These are phyloP conservation scores for Macropodus opercularis DNA, from an alignment of 2,797 vertebrate genomes.

Conservation along the genomic window DNA sequence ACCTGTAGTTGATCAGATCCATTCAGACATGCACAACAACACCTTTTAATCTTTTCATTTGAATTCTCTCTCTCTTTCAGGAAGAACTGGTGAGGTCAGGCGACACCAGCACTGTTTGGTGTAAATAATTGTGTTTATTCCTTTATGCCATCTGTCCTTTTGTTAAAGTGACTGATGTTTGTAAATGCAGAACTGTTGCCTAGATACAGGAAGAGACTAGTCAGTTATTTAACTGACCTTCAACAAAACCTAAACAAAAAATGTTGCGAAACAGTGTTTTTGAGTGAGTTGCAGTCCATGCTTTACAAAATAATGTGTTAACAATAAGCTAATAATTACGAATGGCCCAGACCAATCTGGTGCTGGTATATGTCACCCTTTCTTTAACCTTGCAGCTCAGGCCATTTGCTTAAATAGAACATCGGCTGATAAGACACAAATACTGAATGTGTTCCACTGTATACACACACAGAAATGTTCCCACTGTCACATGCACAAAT, in stretches of 20 bases:
- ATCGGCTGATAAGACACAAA: slow-evolving; percentile 63
- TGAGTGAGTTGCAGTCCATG: slow-evolving; percentile 5
- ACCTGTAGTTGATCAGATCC: neutral
- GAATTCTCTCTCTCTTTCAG: too few relatives aligned
- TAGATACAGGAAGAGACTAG: slow-evolving; percentile 49
- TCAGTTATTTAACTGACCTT: slow-evolving; percentile 65
- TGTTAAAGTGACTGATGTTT: slow-evolving; percentile 35
- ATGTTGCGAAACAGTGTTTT: slow-evolving; percentile 6
- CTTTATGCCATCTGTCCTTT: slow-evolving; percentile 19
- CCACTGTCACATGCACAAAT: slow-evolving; percentile 6
- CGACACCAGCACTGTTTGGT: neutral
- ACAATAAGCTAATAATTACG: slow-evolving; percentile 13
- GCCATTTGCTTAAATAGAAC: slow-evolving; percentile 77
- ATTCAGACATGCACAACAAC: neutral
- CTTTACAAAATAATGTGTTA: slow-evolving; percentile 14
- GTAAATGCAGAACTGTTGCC: slow-evolving; percentile 56
- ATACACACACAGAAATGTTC: slow-evolving; percentile 13
- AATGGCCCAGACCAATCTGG: slow-evolving; percentile 8
- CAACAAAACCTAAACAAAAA: slow-evolving; percentile 18
- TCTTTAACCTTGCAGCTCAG: slow-evolving; percentile 64
- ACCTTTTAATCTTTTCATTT: too few relatives aligned
- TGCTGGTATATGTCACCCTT: slow-evolving; percentile 57
- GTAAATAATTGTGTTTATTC: slow-evolving; percentile 15
- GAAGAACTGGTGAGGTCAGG: neutral
- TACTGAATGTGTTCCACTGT: slow-evolving; percentile 42